These are phyloP conservation scores for Platichthys stellatus DNA, from an alignment of 2,113 vertebrate genomes.

Conservation along the genomic window DNA sequence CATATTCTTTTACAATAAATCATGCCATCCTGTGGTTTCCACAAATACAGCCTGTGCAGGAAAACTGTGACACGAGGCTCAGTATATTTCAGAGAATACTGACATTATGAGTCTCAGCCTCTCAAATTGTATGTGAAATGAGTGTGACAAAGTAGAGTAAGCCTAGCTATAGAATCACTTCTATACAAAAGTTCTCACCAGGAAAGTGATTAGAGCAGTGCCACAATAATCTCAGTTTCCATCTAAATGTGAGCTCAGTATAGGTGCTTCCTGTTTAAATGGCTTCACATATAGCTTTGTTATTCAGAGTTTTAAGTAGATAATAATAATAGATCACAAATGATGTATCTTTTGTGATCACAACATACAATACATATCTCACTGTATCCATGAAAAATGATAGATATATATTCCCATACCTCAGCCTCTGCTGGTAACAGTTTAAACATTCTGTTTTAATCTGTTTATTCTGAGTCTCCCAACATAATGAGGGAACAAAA, in stretches of 20 bases:
- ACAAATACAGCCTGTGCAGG: constrained; percentile 7
- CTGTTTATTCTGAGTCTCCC: too few relatives aligned
- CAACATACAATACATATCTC: too few relatives aligned
- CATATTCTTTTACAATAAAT: constrained; percentile 26
- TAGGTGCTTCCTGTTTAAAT: too few relatives aligned
- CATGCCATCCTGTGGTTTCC: neutral
- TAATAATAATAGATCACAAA: neutral
- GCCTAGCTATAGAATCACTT: neutral
- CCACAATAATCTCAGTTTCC: too few relatives aligned
- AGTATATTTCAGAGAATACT: neutral
- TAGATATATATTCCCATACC: neutral
- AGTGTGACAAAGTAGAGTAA: neutral
- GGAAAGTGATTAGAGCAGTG: too few relatives aligned
- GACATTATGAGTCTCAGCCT: neutral
- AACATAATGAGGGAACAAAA: neutral
- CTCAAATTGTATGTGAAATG: neutral
- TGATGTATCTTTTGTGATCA: neutral
- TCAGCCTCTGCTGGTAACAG: neutral
- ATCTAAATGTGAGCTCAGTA: too few relatives aligned
- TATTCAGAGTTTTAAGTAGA: neutral
- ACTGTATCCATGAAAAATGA: neutral
- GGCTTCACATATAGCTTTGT: too few relatives aligned
- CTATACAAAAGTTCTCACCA: too few relatives aligned
- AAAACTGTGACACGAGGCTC: neutral
- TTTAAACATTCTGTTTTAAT: neutral